Conservation (phyloP, 2,113 vertebrate species). For the Halcyon senegalensis region DNA sequence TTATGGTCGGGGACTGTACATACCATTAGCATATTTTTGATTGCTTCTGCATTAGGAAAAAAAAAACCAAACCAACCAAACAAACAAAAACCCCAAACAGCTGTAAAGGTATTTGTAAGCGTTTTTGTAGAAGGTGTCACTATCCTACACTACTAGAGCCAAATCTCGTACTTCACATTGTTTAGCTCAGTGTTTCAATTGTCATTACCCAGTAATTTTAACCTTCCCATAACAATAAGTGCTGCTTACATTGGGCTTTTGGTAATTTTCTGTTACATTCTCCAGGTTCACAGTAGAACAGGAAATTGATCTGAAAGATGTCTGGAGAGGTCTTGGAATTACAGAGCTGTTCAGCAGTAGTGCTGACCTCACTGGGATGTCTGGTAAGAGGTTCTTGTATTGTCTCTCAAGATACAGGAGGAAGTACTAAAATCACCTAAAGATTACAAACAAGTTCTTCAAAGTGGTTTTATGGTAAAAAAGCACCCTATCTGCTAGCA, state of each 20-base stretch:
- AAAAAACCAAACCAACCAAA: background rate
- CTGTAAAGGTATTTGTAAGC: background rate
- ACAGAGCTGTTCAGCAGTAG: constrained; percentile 87
- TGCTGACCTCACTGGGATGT: constrained; percentile 94
- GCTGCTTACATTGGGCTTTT: background rate
- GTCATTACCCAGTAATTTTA: background rate
- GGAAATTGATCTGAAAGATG: constrained; percentile 89
- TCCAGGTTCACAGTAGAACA: constrained; percentile 94
- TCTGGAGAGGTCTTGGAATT: constrained; percentile 88
- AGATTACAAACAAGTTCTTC: background rate
- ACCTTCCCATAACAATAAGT: background rate
- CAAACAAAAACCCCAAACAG: background rate
- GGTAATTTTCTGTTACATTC: background rate
- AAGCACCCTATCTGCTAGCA: background rate
- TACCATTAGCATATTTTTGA: constrained; percentile 16
- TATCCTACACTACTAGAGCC: background rate
- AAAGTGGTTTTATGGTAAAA: background rate
- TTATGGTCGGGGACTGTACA: background rate
- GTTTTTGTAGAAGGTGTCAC: background rate
- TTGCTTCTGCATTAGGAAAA: background rate
- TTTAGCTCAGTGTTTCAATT: background rate
- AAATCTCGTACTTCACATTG: background rate
- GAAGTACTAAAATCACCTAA: background rate
- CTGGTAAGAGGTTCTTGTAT: constrained; percentile 76
- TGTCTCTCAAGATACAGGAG: background rate